These are phyloP conservation scores for Desmodus rotundus DNA, from an alignment of 2,113 vertebrate genomes.

Conservation along the genomic window DNA sequence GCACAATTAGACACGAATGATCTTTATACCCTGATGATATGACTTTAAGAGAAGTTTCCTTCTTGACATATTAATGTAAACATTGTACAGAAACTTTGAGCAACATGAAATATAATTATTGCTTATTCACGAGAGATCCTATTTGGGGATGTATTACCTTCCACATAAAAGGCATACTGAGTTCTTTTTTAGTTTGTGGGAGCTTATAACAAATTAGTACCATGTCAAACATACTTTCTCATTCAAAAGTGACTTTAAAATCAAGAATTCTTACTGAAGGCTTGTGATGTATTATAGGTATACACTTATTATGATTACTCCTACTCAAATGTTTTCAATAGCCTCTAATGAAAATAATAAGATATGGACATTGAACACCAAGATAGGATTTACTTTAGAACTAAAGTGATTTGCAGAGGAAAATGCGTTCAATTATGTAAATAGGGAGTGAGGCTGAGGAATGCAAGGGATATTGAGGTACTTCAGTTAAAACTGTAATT, in stretches of 20 bases:
- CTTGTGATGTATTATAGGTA: background rate
- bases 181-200: background rate
- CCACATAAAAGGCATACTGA: background rate
- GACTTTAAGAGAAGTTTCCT: constrained; percentile 35
- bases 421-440: background rate
- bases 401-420: background rate
- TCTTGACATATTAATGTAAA: constrained; percentile 44
- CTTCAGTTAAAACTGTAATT: background rate
- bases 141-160: background rate
- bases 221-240: background rate
- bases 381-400: background rate
- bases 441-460: background rate
- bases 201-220: background rate
- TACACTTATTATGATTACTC: background rate
- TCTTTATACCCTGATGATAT: constrained; percentile 32
- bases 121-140: background rate
- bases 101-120: background rate
- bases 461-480: background rate
- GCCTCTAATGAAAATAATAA: background rate
- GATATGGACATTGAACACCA: background rate
- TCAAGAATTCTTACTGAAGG: background rate
- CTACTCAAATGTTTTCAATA: background rate
- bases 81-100: background rate
- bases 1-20: constrained; percentile 58
- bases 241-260: background rate